A percentile compares a stretch with the other conserved stretches of the same genome.
phyloP scores from a whole-genome alignment of 2,888 invertebrate species.

The Troilus luridus region DNA sequence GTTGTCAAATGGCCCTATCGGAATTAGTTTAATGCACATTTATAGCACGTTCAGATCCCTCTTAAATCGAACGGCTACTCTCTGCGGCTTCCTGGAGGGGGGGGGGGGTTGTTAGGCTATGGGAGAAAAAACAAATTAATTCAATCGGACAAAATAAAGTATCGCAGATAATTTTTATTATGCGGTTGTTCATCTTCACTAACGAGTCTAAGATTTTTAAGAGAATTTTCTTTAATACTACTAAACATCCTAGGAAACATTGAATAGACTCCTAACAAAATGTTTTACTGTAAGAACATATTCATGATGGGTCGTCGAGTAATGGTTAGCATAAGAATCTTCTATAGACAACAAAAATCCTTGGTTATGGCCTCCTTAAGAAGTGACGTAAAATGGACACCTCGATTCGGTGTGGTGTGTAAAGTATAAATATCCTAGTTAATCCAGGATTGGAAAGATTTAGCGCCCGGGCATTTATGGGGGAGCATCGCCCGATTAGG shows the following conservation, averaged over 20 bases:
- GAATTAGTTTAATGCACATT: constrained; percentile 38
- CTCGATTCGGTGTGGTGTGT: too few relatives aligned
- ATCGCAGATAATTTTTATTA: neutral
- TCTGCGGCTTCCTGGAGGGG: neutral
- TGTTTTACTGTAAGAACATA: too few relatives aligned
- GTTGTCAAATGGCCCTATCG: constrained; percentile 13
- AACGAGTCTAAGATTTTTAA: neutral
- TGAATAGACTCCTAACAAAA: neutral
- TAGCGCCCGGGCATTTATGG: too few relatives aligned
- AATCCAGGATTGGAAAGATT: too few relatives aligned
- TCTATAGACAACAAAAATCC: too few relatives aligned
- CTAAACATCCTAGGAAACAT: neutral
- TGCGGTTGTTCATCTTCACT: neutral
- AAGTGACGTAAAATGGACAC: too few relatives aligned
- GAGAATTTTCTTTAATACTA: neutral
- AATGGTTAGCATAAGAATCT: too few relatives aligned
- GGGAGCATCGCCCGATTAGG: too few relatives aligned
- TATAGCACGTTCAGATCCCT: neutral
- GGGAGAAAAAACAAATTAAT: neutral
- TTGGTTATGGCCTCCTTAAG: too few relatives aligned
- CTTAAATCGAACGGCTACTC: neutral
- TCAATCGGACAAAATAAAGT: neutral
- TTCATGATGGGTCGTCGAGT: too few relatives aligned
- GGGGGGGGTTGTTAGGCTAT: neutral
- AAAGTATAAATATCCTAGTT: too few relatives aligned